Evolutionary conservation across 2,888 invertebrate genomes (phyloP).

Genomic region (Lithosia quadra): DNA sequence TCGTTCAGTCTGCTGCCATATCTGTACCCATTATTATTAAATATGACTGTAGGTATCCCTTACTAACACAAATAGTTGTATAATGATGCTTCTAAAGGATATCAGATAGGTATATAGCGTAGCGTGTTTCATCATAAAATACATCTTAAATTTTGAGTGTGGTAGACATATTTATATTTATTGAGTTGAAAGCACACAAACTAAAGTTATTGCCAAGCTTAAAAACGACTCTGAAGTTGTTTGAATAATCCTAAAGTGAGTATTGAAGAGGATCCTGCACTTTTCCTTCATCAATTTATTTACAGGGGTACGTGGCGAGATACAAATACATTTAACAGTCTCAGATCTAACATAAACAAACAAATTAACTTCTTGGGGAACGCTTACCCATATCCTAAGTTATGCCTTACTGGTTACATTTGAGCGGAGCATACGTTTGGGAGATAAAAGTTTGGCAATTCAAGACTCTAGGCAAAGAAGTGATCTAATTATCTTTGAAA

Average conservation of each 20-base stretch:
- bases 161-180: neutral
- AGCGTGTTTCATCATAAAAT: neutral
- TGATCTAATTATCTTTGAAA: neutral
- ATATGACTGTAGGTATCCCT: neutral
- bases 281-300: slow-evolving; percentile 41
- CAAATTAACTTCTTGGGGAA: neutral
- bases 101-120: neutral
- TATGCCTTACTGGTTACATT: neutral
- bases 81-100: neutral
- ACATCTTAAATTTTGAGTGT: neutral
- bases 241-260: slow-evolving; percentile 3
- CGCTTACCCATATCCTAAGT: neutral
- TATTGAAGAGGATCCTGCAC: slow-evolving; percentile 8
- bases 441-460: neutral
- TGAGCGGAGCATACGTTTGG: neutral
- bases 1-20: slow-evolving; percentile 54
- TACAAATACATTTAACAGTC: slow-evolving; percentile 4
- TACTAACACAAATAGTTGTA: slow-evolving; percentile 2
- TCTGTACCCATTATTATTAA: slow-evolving; percentile 14
- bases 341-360: neutral
- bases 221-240: slow-evolving; percentile 20
- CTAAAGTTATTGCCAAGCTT: slow-evolving; percentile 17
- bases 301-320: slow-evolving; percentile 17
- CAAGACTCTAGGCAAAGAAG: neutral
- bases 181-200: neutral